Conservation (phyloP, 2,113 vertebrate species). For the Sebastes schlegelii region DNA sequence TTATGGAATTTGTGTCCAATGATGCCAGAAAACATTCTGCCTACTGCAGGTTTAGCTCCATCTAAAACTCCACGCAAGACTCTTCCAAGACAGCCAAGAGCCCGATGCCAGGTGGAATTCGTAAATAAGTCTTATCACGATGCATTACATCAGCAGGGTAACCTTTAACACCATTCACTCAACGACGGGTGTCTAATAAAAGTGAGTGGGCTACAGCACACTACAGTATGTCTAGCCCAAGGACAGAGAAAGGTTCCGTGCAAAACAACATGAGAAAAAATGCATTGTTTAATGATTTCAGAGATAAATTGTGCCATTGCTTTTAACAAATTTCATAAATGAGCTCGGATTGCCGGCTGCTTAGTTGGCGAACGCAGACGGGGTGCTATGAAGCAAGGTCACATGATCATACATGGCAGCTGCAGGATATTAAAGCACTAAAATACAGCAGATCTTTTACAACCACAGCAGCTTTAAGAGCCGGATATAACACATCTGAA, state of each 20-base stretch:
- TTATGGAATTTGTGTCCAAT: too few species aligned
- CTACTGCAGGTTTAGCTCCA: background rate
- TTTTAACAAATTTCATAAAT: background rate
- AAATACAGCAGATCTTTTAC: background rate
- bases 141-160: slow-evolving; percentile 31
- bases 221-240: background rate
- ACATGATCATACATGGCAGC: background rate
- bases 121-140: slow-evolving; percentile 12
- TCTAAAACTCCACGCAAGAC: background rate
- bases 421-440: slow-evolving; percentile 32
- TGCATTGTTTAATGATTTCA: background rate
- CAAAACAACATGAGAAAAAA: background rate
- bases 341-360: background rate
- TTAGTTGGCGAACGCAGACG: background rate
- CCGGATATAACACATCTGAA: background rate
- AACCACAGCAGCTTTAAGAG: background rate
- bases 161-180: slow-evolving; percentile 19
- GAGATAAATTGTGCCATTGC: background rate
- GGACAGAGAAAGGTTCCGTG: background rate
- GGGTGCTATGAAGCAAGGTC: background rate
- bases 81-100: background rate
- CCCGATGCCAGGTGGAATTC: background rate
- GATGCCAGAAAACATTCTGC: background rate
- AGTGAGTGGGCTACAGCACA: slow-evolving; percentile 3
- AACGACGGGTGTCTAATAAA: slow-evolving; percentile 5